Percentiles rank a stretch among this genome's conserved stretches.
Evolutionary conservation across 2,888 invertebrate species (phyloP).

Genomic region (Pardosa pseudoannulata): DNA sequence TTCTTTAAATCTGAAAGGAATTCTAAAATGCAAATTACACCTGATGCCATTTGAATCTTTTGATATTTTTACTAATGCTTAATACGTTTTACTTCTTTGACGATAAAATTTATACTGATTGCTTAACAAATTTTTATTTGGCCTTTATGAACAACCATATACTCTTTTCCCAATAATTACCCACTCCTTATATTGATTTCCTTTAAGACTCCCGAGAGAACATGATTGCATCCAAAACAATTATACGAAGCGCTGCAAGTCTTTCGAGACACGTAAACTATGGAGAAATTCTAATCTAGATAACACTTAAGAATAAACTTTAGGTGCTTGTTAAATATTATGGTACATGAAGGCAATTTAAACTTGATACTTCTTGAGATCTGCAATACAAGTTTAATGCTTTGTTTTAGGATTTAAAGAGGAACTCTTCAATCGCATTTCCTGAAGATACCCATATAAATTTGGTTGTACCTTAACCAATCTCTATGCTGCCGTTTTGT

Average conservation of each 20-base stretch:
- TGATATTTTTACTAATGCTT: too few relatives aligned
- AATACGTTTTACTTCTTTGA: too few relatives aligned
- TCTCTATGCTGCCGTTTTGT: too few relatives aligned
- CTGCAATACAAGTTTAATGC: background rate
- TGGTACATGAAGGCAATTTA: background rate
- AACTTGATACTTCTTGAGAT: background rate
- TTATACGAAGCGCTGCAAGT: background rate
- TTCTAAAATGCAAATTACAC: too few relatives aligned
- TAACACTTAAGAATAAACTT: background rate
- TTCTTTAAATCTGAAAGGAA: too few relatives aligned
- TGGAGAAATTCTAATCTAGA: background rate
- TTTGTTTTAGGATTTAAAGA: background rate
- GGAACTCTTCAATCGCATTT: background rate
- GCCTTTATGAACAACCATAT: background rate
- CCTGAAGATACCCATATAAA: too few relatives aligned
- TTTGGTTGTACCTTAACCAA: too few relatives aligned
- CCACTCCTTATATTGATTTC: background rate
- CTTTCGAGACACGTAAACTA: background rate
- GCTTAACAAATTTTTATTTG: background rate
- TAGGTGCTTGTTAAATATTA: background rate
- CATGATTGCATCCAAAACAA: conserved; percentile 8
- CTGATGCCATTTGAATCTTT: too few relatives aligned
- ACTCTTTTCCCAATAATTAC: background rate
- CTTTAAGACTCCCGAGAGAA: background rate
- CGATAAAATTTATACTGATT: too few relatives aligned